Evolutionary conservation across 2,888 invertebrate genomes (phyloP).

Genomic region (Tipula confusa): DNA sequence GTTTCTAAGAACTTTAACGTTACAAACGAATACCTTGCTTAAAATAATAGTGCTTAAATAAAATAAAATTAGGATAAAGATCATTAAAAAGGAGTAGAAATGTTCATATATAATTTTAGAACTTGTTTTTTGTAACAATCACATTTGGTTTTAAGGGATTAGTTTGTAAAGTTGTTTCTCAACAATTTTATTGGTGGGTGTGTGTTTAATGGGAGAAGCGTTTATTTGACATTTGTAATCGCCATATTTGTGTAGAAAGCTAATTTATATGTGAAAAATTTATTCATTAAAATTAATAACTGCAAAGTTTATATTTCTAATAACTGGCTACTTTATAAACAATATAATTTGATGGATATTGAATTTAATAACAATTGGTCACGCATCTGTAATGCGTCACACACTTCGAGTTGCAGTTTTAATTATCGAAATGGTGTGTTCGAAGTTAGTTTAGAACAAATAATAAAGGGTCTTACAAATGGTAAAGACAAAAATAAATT

Average conservation of each 20-base stretch:
- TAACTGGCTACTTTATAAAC: background rate
- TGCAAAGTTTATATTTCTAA: background rate
- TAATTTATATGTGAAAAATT: background rate
- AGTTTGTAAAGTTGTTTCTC: too few species aligned
- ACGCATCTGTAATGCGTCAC: background rate
- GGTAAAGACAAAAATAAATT: background rate
- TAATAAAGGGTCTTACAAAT: background rate
- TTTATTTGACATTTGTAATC: conserved; percentile 3
- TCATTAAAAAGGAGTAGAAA: too few species aligned
- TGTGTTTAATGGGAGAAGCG: background rate
- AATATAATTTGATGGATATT: background rate
- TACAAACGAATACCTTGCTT: too few species aligned
- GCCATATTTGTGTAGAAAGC: conserved; percentile 9
- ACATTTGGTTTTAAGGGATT: too few species aligned
- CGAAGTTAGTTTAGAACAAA: background rate
- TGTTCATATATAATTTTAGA: too few species aligned
- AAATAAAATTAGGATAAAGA: too few species aligned
- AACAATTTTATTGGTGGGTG: too few species aligned
- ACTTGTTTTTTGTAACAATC: too few species aligned
- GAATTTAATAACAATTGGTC: background rate
- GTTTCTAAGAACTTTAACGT: too few species aligned
- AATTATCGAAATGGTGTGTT: background rate
- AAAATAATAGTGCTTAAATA: too few species aligned
- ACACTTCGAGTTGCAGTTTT: background rate
- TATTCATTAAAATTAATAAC: background rate